These are phyloP conservation scores for Panthera uncia DNA, from an alignment of 2,113 vertebrate genomes.

Conservation along the genomic window DNA sequence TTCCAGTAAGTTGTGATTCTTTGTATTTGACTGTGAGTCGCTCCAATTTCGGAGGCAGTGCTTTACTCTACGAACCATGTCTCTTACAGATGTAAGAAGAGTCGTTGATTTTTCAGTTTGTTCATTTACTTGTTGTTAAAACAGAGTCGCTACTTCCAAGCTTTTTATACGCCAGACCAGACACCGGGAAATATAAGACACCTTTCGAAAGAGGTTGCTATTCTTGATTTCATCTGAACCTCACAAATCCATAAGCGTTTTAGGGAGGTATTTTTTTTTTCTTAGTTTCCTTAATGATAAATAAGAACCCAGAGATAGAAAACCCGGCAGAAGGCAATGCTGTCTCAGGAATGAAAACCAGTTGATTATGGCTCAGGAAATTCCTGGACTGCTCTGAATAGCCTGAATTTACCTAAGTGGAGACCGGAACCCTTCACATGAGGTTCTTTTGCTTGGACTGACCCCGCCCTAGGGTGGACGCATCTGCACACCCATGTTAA, in stretches of 20 bases:
- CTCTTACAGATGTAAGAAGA: not conserved
- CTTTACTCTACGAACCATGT: not conserved
- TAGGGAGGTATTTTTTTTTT: not conserved
- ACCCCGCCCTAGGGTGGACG: not conserved
- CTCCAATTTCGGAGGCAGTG: not conserved
- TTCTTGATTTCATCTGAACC: not conserved
- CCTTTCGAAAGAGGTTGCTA: not conserved
- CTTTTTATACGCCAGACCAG: not conserved
- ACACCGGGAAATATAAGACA: not conserved
- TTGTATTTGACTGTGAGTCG: not conserved
- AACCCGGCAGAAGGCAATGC: not conserved
- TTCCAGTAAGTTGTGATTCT: not conserved
- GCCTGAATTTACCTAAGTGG: not conserved
- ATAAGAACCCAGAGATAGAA: not conserved
- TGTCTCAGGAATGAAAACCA: not conserved
- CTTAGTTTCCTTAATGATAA: not conserved
- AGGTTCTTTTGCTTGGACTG: not conserved
- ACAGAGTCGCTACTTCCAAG: not conserved
- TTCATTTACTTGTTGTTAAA: not conserved
- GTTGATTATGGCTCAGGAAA: not conserved
- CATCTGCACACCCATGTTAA: not conserved
- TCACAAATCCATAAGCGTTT: not conserved
- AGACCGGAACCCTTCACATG: not conserved
- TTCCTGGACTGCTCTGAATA: not conserved
- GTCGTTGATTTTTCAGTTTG: not conserved